Evolutionary conservation across 2,797 vertebrate species (phyloP), one percentile per base, ranked within the genome.

Genomic region (Neosalanx taihuensis): DNA sequence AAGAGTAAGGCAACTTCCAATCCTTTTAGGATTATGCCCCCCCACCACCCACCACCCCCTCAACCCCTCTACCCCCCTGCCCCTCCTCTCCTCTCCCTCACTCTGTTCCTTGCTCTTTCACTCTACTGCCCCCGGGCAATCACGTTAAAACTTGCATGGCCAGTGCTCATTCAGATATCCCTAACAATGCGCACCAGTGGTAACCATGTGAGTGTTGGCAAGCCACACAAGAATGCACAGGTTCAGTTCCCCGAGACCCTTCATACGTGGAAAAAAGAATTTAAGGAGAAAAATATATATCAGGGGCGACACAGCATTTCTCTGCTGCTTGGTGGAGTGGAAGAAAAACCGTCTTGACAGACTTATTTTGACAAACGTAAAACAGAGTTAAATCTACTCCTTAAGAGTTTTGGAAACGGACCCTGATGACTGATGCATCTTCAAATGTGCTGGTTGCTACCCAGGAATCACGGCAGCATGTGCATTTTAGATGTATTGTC

Each of bases 131-230:
- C 92, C 92, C 89, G 86, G 94, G 95, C 94, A 92, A 93, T 97
- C 94, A 93, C 90, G 93, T 95, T 96, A 94, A 94, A 95, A 95
- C 95, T 94, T 95, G 94, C 94, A 94, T 85, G 94, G 94, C 94
- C 93, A 87, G 90, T 90, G 93, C 94, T 95, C 92, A 96, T 96
- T 96, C 95, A 96, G 91, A 94, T 94, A 92, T 93, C 91, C 91
- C 91, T 85, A 95, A 96, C 95, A 97, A 97, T 94, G 93, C 90
- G 89, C 85, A 87, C 92, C 92, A 86, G 89, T 90, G 87, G 96
- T 97, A 95, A 96, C 96, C 95, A 96, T 96, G 95, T 93, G 94
- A 94, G 95, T 93, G 88, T 92, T 92, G 93, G 91, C 93, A 87
- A 91, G 89, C 90, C 92, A 86, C 89, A 88, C 92, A 96, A 95